Conservation (phyloP, 2,888 invertebrate species). For the Lepas anatifera region DNA sequence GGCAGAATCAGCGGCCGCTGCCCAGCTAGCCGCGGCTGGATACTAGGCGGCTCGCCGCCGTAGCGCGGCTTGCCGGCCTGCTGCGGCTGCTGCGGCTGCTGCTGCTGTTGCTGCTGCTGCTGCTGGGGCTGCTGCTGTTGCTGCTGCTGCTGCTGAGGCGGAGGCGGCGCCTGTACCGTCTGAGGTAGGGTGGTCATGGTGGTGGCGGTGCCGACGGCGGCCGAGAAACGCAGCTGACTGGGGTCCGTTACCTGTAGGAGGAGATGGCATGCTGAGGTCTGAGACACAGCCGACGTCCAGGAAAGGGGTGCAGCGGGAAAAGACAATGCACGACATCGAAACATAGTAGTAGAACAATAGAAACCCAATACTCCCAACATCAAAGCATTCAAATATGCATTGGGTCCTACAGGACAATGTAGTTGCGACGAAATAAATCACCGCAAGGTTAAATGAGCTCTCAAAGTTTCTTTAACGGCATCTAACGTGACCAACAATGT, state of each 20-base stretch:
- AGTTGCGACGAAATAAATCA: too few relatives aligned
- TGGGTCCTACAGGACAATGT: too few relatives aligned
- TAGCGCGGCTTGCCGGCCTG: not conserved
- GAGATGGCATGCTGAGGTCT: too few relatives aligned
- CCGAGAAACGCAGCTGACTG: conserved; percentile 3
- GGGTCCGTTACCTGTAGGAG: not conserved
- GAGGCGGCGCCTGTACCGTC: conserved; percentile 15
- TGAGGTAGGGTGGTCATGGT: conserved; percentile 15
- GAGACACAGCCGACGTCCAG: too few relatives aligned
- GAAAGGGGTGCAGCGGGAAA: too few relatives aligned
- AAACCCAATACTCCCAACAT: too few relatives aligned
- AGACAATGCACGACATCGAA: too few relatives aligned
- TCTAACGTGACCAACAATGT: too few relatives aligned
- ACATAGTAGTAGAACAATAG: too few relatives aligned
- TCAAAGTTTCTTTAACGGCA: too few relatives aligned
- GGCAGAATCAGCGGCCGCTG: conserved; percentile 12
- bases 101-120: conserved; percentile 17
- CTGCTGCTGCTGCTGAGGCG: conserved; percentile 18
- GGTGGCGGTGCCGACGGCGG: conserved; percentile 9
- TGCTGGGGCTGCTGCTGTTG: conserved; percentile 15
- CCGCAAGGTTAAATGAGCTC: too few relatives aligned
- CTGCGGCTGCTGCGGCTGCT: conserved; percentile 18
- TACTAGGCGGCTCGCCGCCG: conserved; percentile 1
- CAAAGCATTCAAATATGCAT: too few relatives aligned
- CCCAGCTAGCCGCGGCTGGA: conserved; percentile 4